A percentile compares a stretch with the other conserved stretches of the same genome.
phyloP scores from a whole-genome alignment of 2,888 invertebrate genomes.

The Polietes domitor region DNA sequence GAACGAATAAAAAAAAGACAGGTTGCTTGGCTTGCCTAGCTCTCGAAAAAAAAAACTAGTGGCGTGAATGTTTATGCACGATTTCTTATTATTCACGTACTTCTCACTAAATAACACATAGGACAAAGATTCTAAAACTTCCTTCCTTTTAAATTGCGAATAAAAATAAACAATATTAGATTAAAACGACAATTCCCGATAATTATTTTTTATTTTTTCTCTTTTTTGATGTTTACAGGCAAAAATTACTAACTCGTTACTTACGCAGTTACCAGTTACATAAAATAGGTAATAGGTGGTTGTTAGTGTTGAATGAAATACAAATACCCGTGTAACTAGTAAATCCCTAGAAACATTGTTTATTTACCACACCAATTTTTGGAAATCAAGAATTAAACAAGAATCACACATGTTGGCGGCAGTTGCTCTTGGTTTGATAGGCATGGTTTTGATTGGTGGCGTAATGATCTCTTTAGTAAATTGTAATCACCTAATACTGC shows the following conservation, averaged over 20 bases:
- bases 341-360: background rate
- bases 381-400: too few species aligned
- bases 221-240: slow-evolving; percentile 61
- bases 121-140: background rate
- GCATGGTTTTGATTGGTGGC: too few species aligned
- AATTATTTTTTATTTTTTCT: too few species aligned
- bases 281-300: slow-evolving; percentile 59
- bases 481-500: too few species aligned
- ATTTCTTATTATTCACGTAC: slow-evolving; percentile 33
- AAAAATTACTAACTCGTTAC: slow-evolving; percentile 64
- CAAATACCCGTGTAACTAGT: background rate
- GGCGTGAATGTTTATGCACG: background rate
- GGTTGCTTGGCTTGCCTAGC: too few species aligned
- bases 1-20: too few species aligned
- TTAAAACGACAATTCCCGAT: background rate
- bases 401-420: too few species aligned
- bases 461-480: too few species aligned
- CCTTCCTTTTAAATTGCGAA: background rate
- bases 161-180: slow-evolving; percentile 3
- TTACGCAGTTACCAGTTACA: slow-evolving; percentile 58
- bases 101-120: slow-evolving; percentile 9
- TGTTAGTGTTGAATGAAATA: slow-evolving; percentile 18
- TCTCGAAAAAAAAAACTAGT: too few species aligned
- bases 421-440: too few species aligned
- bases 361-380: too few species aligned